Evolutionary conservation across 2,888 invertebrate species (phyloP).

Genomic region (Dyspetes luteomarginatus): DNA sequence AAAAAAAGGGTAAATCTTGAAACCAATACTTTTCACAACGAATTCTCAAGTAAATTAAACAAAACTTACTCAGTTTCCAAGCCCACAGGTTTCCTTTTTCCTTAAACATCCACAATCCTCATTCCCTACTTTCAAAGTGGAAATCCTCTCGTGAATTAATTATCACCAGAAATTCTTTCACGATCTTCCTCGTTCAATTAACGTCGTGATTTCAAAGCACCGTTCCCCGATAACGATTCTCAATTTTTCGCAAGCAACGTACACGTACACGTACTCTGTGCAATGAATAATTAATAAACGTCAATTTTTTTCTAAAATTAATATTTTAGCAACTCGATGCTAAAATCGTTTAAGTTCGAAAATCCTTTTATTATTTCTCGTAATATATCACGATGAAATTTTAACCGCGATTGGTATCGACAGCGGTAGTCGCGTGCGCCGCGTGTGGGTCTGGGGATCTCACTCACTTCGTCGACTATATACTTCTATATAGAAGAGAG

Average conservation of each 20-base stretch:
- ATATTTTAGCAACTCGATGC: too few relatives aligned
- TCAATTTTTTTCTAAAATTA: too few relatives aligned
- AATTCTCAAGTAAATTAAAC: neutral
- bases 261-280: too few relatives aligned
- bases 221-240: neutral
- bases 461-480: slow-evolving; percentile 50
- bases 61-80: slow-evolving; percentile 54
- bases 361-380: too few relatives aligned
- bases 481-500: slow-evolving; percentile 50
- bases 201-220: slow-evolving; percentile 8
- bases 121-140: slow-evolving; percentile 24
- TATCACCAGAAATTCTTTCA: slow-evolving; percentile 17
- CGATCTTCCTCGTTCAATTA: slow-evolving; percentile 37
- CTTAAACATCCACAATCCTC: slow-evolving; percentile 4
- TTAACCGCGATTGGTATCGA: slow-evolving; percentile 39
- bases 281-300: neutral
- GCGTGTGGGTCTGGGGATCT: slow-evolving; percentile 58
- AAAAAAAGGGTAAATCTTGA: neutral
- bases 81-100: neutral
- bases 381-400: slow-evolving; percentile 43
- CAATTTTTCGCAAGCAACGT: too few relatives aligned
- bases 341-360: too few relatives aligned
- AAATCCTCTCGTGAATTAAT: slow-evolving; percentile 10
- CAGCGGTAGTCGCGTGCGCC: slow-evolving; percentile 62
- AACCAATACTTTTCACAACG: neutral